Conservation (phyloP, 2,113 vertebrate species). For the Oryzias curvinotus region DNA sequence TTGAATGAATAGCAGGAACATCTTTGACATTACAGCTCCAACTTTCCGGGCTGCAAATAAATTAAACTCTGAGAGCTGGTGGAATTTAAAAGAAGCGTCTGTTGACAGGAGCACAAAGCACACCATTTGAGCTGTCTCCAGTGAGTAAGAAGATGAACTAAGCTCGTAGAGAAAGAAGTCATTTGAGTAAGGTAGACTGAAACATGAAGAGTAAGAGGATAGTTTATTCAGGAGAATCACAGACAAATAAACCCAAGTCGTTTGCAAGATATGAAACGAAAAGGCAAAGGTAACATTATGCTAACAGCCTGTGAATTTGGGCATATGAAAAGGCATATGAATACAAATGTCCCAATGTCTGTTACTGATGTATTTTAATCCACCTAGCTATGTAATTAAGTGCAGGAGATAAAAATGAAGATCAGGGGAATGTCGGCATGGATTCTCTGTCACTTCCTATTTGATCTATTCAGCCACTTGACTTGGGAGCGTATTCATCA, state of each 20-base stretch:
- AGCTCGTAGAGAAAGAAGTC: constrained; percentile 4
- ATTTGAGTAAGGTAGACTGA: constrained; percentile 6
- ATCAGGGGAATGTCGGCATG: neutral
- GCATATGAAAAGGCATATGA: neutral
- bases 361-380: constrained; percentile 4
- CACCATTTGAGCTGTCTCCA: constrained; percentile 12
- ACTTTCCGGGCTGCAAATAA: neutral
- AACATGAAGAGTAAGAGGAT: constrained; percentile 2
- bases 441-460: neutral
- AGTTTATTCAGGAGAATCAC: constrained; percentile 2
- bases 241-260: constrained; percentile 4
- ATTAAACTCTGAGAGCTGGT: constrained; percentile 1
- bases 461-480: neutral
- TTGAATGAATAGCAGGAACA: neutral
- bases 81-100: neutral
- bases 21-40: neutral
- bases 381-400: neutral
- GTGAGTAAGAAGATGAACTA: constrained; percentile 5
- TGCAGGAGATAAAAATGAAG: neutral
- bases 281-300: neutral
- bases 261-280: constrained; percentile 1
- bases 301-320: neutral
- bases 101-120: constrained; percentile 1
- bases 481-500: constrained; percentile 1
- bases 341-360: neutral